Conservation (phyloP, 2,888 invertebrate genomes). For the Trypoxylon attenuatum region DNA sequence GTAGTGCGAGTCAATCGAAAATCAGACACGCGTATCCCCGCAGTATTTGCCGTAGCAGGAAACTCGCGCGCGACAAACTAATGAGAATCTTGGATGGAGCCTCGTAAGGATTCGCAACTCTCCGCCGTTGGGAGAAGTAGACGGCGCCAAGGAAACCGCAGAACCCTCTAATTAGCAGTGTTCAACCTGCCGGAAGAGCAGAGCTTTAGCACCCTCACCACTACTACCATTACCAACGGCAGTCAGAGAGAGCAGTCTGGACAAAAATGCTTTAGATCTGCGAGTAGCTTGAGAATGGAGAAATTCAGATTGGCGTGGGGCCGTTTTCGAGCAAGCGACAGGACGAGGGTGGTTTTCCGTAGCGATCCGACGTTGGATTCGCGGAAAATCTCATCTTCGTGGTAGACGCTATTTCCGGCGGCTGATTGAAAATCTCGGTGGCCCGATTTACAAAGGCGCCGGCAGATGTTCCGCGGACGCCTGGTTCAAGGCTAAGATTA, state of each 20-base stretch:
- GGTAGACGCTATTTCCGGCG: slow-evolving; percentile 63
- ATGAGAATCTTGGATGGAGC: too few species aligned
- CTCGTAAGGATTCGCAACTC: too few species aligned
- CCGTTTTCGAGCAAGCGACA: neutral
- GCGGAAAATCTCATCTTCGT: slow-evolving; percentile 65
- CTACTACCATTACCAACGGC: too few species aligned
- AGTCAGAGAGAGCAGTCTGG: slow-evolving; percentile 1
- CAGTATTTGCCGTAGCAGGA: too few species aligned
- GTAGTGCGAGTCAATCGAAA: too few species aligned
- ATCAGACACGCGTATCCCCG: too few species aligned
- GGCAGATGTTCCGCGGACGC: slow-evolving; percentile 24
- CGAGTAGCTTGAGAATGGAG: slow-evolving; percentile 13
- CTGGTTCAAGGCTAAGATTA: slow-evolving; percentile 27
- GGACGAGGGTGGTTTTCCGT: neutral
- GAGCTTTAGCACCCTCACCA: slow-evolving; percentile 14
- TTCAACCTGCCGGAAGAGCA: slow-evolving; percentile 31
- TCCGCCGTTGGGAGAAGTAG: too few species aligned
- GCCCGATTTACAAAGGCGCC: slow-evolving; percentile 29
- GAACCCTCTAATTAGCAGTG: slow-evolving; percentile 41
- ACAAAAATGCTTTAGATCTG: slow-evolving; percentile 24
- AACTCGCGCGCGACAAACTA: too few species aligned
- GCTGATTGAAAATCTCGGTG: slow-evolving; percentile 62
- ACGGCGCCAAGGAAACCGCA: slow-evolving; percentile 5
- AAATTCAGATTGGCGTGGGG: slow-evolving; percentile 41
- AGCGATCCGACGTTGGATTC: slow-evolving; percentile 42